Evolutionary conservation across 2,797 vertebrate species (phyloP), one percentile per base, ranked within the genome.

Genomic region (Manis crassicaudata): DNA sequence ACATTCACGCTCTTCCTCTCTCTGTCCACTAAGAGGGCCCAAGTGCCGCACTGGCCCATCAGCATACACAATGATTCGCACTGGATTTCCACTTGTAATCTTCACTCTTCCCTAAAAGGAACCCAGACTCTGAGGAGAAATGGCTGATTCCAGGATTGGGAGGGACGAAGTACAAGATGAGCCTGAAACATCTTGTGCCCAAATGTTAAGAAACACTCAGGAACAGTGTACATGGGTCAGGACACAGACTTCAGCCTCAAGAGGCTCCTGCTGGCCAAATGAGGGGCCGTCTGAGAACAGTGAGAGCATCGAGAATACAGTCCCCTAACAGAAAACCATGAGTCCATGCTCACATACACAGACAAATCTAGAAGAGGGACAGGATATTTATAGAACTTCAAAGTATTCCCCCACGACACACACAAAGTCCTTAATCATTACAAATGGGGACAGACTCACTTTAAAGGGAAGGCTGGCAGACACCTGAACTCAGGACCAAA

Each of bases 291-390:
- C 1, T 17, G 56, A 73, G 37, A 20, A 52, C 13, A 6, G 18
- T 0, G 40, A 46, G 1, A 18, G 65, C 3, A 18, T 17, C 3
- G 0, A 11, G 17, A 43, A 7, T 35, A 2, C 3, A 11, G 29
- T 0, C n/a, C 13, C 54, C 58, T 3, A 7, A 27, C 1, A 40
- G 35, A 12, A 52, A 83, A 52, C 25, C 10, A 4, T 0, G 0
- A 13, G 40, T 3, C 20, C 40, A 43, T 4, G 9, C 12, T 2
- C 18, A 77, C 16, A 32, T 3, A 40, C 50, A 37, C 8, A 29
- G 46, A 75, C 9, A 20, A 46, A 68, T 7, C 2, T 10, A 4
- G 56, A 8, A 0, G 13, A 79, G 16, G 29, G 72, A 82, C 6
- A 32, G 46, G 75, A 13, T 1, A 20, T 43, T 58, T 18, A 67